Evolutionary conservation across 1,140 invertebrate species (phyloP), one percentile per base, ranked within the genome.

Genomic region (Drosophila erecta): DNA sequence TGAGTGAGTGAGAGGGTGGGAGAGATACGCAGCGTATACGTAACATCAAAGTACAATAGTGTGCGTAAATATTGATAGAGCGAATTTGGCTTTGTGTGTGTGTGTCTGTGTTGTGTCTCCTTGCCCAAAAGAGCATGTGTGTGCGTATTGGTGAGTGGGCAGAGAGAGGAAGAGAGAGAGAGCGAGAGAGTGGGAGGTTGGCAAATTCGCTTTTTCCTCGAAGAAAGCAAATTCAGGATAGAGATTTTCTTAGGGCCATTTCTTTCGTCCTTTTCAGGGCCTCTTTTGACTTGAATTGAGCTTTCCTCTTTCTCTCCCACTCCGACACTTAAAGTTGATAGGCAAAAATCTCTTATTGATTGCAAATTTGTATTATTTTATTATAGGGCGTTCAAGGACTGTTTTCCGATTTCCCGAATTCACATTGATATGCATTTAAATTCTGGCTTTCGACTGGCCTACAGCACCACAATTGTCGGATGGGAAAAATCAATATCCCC

Each of bases 201-300:
- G 75, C 65, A 61, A 59, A 51, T 83, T 83, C 70, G 79, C 79
- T 81, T 87, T 89, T 83, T 50, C 72, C 76, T 86, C 37, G 74
- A 87, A 87, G 84, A 80, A 89, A 80, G 83, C 71, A 80, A 89
- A 89, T 75, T 84, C 79, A 89, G 84, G 84, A 89, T 89, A 89
- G 84, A 89, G 84, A 89, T 89, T 89, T 89, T 89, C 84, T 87
- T 89, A 66, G 62, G 72, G 76, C 61, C 59, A 65, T 69, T 77
- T 80, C 67, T 74, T 74, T 65, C 49, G 38, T 49, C 38, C 44
- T 54, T 49, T 50, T 37, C 22, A 35, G 24, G 15, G 11, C 24
- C 27, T 59, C 27, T 51, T 51, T 58, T n/a, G 3, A 53, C 59
- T 65, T 76, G 30, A 54, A 51, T 51, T 37, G 47, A 74, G 81